Conservation (phyloP, 2,797 vertebrate species). For the Phoxinus dragarum region DNA sequence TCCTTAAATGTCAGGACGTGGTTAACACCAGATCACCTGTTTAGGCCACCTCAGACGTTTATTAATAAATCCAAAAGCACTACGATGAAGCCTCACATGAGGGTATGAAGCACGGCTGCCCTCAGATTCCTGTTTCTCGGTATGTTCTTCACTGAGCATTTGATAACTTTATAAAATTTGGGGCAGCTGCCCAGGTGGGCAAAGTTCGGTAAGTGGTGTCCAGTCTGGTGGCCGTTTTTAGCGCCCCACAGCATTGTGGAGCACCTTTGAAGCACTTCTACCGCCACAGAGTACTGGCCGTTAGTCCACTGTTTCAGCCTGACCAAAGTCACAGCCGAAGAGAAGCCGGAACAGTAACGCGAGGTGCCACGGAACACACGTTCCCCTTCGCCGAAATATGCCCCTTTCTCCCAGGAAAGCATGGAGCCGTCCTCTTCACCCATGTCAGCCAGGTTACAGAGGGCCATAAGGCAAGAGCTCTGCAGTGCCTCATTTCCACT, state of each 20-base stretch:
- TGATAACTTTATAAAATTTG: constrained; percentile 69
- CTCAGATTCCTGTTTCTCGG: constrained; percentile 69
- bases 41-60: constrained; percentile 32
- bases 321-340: constrained; percentile 74
- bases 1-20: constrained; percentile 32
- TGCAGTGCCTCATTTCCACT: constrained; percentile 78
- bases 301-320: constrained; percentile 68
- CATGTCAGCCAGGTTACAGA: constrained; percentile 85
- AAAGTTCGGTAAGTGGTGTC: constrained; percentile 60
- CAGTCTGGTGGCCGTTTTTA: constrained; percentile 58
- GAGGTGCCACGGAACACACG: constrained; percentile 69
- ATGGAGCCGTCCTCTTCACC: constrained; percentile 72
- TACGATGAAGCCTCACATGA: constrained; percentile 69
- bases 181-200: constrained; percentile 62
- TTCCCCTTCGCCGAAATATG: constrained; percentile 65
- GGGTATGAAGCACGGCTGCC: constrained; percentile 76
- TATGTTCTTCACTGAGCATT: constrained; percentile 65
- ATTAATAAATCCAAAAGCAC: constrained; percentile 14
- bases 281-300: constrained; percentile 70
- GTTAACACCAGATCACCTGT: constrained; percentile 28
- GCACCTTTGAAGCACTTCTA: constrained; percentile 78
- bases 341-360: constrained; percentile 67
- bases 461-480: constrained; percentile 81
- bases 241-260: constrained; percentile 73
- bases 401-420: constrained; percentile 72